Evolutionary conservation across 1,140 invertebrate species (phyloP), one percentile per base, ranked within the genome.

Genomic region (Hylaeus anthracinus): DNA sequence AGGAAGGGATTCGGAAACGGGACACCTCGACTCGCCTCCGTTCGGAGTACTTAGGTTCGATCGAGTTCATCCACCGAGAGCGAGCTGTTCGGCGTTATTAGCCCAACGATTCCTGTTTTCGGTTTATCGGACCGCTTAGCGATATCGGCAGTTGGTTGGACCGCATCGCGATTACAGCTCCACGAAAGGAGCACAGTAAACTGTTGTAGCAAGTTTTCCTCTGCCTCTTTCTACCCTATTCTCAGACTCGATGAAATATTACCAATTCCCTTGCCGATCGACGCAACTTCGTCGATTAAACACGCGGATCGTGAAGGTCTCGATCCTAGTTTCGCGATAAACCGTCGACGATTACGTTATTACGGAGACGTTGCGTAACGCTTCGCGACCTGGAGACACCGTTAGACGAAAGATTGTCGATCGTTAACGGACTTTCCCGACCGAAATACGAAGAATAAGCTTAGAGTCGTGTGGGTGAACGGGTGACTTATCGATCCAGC

Each of bases 401-500:
- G 69, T 72, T 37, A 45, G 43, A 45, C 39, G 56, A 37, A 48
- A 61, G 56, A 71, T 56, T 14, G 56, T 14, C 10, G 43, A 9
- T 1, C 71, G 78, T 69, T 66, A 74, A 60, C 79, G 45, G 12
- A 48, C 51, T 72, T 63, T 55, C 8, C 51, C 26, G 69, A 39
- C 39, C 72, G 61, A 80, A 74, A 66, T 65, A 15, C 6, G 5
- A 3, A 51, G 58, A 48, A 48, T 37, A 37, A 45, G 55, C 63
- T 74, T 79, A 74, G 78, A 80, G 67, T 67, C 55, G 63, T 61
- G 79, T 55, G 55, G 70, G 48, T 51, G 56, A 61, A 55, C 63
- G 41, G 53, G 43, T 72, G 76, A 78, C 56, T 71, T 73, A 80
- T 83, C 56, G 70, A 82, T 82, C 75, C 8, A 39, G 14, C 61